Evolutionary conservation across 2,888 invertebrate species (phyloP).

Genomic region (Cheilosia impressa): DNA sequence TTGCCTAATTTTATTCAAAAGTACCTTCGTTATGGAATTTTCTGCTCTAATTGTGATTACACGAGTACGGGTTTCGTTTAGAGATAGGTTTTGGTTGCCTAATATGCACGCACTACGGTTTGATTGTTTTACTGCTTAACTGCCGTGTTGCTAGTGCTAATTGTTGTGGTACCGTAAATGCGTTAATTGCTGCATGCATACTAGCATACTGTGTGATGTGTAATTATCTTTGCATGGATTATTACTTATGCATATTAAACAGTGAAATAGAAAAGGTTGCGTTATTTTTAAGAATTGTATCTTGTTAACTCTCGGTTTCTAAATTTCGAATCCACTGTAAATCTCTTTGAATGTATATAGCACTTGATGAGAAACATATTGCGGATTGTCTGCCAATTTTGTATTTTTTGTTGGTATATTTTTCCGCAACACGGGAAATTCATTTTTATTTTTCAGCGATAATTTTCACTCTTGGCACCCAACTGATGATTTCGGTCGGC

Average conservation of each 20-base stretch:
- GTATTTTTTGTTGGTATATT: neutral
- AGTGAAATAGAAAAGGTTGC: neutral
- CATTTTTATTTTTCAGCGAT: conserved; percentile 21
- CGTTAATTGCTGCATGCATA: neutral
- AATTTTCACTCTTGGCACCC: conserved; percentile 32
- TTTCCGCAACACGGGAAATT: conserved; percentile 24
- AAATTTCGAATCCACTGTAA: neutral
- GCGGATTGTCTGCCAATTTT: conserved; percentile 21
- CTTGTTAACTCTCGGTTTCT: neutral
- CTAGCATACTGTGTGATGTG: neutral
- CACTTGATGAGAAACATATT: conserved; percentile 22
- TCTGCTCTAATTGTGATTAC: conserved; percentile 46
- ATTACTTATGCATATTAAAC: neutral
- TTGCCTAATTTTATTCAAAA: conserved; percentile 44
- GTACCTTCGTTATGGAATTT: conserved; percentile 9
- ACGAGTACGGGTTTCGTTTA: neutral
- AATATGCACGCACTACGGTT: conserved; percentile 23
- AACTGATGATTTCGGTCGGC: neutral
- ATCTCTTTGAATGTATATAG: neutral
- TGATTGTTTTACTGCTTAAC: conserved; percentile 18
- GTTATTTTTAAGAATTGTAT: neutral
- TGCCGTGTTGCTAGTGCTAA: conserved; percentile 17
- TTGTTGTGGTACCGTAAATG: conserved; percentile 9
- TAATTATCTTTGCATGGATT: conserved; percentile 22
- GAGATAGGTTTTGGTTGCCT: too few relatives aligned